phyloP scores from a whole-genome alignment of 2,797 vertebrate genomes.

The Phrynocephalus guinanensis region DNA sequence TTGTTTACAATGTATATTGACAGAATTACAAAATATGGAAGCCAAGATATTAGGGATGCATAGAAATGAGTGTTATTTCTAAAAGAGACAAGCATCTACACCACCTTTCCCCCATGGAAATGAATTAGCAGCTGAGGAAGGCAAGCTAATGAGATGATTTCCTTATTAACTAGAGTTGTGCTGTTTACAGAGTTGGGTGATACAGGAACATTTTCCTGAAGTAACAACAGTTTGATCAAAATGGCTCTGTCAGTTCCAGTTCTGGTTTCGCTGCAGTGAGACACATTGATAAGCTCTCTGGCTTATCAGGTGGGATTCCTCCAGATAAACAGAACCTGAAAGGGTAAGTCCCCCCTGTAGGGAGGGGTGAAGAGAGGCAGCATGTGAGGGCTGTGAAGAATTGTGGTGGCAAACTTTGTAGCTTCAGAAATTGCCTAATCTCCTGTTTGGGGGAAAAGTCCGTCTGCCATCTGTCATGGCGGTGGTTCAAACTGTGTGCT shows the following conservation, averaged over 20 bases:
- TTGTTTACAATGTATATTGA: conserved; percentile 44
- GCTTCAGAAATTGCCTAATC: too few relatives aligned
- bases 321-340: too few relatives aligned
- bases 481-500: too few relatives aligned
- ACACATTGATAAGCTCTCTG: too few relatives aligned
- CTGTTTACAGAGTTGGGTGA: conserved; percentile 36
- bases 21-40: conserved; percentile 39
- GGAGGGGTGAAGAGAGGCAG: too few relatives aligned
- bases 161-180: conserved; percentile 37
- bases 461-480: too few relatives aligned
- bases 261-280: too few relatives aligned
- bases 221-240: conserved; percentile 23
- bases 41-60: conserved; percentile 26
- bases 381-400: too few relatives aligned
- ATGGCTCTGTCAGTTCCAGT: background rate
- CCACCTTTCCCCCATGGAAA: conserved; percentile 16
- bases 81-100: conserved; percentile 22
- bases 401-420: too few relatives aligned
- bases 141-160: conserved; percentile 53
- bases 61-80: conserved; percentile 29
- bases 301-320: too few relatives aligned
- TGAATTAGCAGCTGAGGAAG: conserved; percentile 41
- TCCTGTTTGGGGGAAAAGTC: too few relatives aligned
- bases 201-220: conserved; percentile 20
- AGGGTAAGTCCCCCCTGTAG: too few relatives aligned